Evolutionary conservation across 2,888 invertebrate genomes (phyloP).

Genomic region (Polydrusus cervinus): DNA sequence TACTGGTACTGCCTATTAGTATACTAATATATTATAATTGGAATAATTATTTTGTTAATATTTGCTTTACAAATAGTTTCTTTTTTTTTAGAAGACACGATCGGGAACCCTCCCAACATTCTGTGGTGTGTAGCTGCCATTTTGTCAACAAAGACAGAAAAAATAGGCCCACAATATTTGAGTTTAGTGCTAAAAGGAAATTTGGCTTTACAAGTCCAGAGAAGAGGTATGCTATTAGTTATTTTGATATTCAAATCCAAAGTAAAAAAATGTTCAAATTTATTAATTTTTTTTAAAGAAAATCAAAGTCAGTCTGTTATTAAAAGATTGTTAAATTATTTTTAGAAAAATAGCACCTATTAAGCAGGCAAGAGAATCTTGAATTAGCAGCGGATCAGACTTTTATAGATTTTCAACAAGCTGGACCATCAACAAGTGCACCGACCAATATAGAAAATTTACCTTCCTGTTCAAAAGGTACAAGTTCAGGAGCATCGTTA

Average conservation of each 20-base stretch:
- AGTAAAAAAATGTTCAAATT: no score
- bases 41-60: neutral
- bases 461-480: neutral
- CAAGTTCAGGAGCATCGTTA: neutral
- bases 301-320: neutral
- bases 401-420: neutral
- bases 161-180: no score
- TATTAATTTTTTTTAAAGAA: neutral
- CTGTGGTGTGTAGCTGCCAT: constrained; percentile 33
- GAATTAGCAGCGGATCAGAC: neutral
- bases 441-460: neutral
- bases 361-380: neutral
- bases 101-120: constrained; percentile 14
- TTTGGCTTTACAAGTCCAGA: no score
- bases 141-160: constrained; percentile 8
- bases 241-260: no score
- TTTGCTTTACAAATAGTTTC: neutral
- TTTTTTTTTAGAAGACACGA: constrained; percentile 28
- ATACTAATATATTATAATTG: no score
- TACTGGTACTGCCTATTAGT: no score
- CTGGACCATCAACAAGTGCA: neutral
- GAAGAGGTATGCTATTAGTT: no score
- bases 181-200: no score
- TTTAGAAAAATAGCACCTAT: neutral
- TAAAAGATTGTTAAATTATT: neutral